These are phyloP conservation scores for Sebastes minor DNA, from an alignment of 2,797 vertebrate genomes.

Conservation along the genomic window DNA sequence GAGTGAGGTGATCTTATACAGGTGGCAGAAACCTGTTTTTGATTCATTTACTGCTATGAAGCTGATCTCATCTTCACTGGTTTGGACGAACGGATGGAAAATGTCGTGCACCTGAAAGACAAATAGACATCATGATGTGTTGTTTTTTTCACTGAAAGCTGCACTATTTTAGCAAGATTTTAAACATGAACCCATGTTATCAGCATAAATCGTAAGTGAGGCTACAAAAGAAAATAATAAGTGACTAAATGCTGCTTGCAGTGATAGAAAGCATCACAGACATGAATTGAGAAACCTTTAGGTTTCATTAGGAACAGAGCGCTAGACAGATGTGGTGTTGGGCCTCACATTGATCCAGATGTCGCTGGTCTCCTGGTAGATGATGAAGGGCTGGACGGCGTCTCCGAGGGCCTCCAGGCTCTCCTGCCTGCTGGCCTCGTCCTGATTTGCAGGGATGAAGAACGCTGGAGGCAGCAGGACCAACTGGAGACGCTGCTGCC, in stretches of 20 bases:
- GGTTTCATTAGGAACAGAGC: not conserved
- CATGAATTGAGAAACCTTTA: not conserved
- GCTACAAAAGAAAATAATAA: not conserved
- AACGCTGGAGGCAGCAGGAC: slow-evolving; percentile 90
- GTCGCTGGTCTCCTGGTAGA: slow-evolving; percentile 90
- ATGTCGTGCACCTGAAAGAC: slow-evolving; percentile 89
- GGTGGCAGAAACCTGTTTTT: slow-evolving; percentile 90
- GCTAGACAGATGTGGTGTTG: not conserved
- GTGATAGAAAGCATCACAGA: not conserved
- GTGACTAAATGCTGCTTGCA: not conserved
- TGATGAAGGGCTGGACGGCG: slow-evolving; percentile 87
- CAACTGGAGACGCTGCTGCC: slow-evolving; percentile 91
- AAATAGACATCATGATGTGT: not conserved
- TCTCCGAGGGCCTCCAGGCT: slow-evolving; percentile 86
- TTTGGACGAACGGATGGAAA: slow-evolving; percentile 89
- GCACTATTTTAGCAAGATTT: not conserved
- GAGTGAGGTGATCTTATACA: slow-evolving; percentile 87
- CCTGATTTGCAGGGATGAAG: slow-evolving; percentile 85
- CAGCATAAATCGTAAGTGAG: not conserved
- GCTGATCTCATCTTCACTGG: slow-evolving; percentile 84
- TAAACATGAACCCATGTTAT: not conserved
- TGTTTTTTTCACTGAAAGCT: not conserved
- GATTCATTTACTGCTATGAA: slow-evolving; percentile 90
- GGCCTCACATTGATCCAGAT: slow-evolving; percentile 79
- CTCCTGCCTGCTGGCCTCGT: slow-evolving; percentile 77